These are phyloP conservation scores for Sandelia bainsii DNA, from an alignment of 2,797 vertebrate genomes.

Conservation along the genomic window DNA sequence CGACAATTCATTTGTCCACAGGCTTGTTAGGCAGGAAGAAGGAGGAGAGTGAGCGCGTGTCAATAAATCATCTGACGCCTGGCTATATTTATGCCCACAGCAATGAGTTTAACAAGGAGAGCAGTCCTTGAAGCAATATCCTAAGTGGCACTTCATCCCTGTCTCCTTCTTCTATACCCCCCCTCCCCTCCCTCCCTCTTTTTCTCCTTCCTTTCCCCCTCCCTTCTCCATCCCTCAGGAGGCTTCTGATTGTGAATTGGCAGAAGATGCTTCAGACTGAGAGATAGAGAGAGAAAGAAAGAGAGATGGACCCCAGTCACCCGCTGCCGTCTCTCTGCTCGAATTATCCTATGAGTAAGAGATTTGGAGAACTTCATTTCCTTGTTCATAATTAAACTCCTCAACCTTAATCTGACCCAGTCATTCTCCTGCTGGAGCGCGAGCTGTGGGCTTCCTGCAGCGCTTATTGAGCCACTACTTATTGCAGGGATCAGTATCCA, in stretches of 20 bases:
- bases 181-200: background rate
- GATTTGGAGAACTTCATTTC: constrained; percentile 80
- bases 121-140: constrained; percentile 83
- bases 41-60: constrained; percentile 71
- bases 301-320: constrained; percentile 53
- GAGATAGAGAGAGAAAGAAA: constrained; percentile 27
- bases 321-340: constrained; percentile 58
- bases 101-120: constrained; percentile 82
- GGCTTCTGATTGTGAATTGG: constrained; percentile 77
- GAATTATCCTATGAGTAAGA: constrained; percentile 75
- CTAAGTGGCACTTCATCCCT: constrained; percentile 84
- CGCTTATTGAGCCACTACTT: constrained; percentile 70
- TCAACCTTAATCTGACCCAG: constrained; percentile 79
- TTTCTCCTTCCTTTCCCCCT: background rate
- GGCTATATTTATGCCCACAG: constrained; percentile 80
- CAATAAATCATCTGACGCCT: constrained; percentile 82
- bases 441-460: constrained; percentile 68
- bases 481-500: constrained; percentile 75
- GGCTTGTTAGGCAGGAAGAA: constrained; percentile 79
- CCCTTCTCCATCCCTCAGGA: constrained; percentile 59
- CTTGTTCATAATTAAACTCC: constrained; percentile 81
- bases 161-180: constrained; percentile 63
- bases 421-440: constrained; percentile 63
- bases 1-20: constrained; percentile 80
- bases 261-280: constrained; percentile 66